A percentile compares a stretch with the other conserved stretches of the same genome.
Conservation (phyloP, 2,888 invertebrate genomes). For the Tuberolachnus salignus region DNA sequence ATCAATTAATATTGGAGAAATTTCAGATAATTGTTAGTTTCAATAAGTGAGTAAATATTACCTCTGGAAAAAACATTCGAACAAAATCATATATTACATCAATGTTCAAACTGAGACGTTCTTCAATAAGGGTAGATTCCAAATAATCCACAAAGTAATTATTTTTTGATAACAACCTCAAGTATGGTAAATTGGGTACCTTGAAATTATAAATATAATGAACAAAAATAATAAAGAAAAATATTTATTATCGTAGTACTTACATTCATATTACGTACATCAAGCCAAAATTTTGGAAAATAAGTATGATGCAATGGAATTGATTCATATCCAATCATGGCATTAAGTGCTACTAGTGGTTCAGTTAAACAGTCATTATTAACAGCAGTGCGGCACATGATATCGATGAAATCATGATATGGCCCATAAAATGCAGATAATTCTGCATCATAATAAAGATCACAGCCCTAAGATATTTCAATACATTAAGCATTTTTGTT, state of each 20-base stretch:
- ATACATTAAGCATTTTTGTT: neutral
- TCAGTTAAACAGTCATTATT: conserved; percentile 86
- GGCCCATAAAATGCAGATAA: conserved; percentile 81
- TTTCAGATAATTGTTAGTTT: neutral
- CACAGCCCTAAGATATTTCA: conserved; percentile 68
- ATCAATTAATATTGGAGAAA: neutral
- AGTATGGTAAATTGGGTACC: conserved; percentile 80
- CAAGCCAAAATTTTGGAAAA: conserved; percentile 91
- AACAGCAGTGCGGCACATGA: conserved; percentile 84
- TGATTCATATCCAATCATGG: conserved; percentile 88
- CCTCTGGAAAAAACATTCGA: conserved; percentile 88
- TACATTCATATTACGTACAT: conserved; percentile 78
- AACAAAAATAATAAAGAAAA: neutral
- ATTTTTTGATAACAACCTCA: conserved; percentile 80
- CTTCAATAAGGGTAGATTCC: conserved; percentile 86
- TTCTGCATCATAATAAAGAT: conserved; percentile 78
- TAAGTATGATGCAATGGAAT: conserved; percentile 85
- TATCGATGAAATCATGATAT: conserved; percentile 88
- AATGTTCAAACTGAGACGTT: conserved; percentile 83
- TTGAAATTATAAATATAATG: conserved; percentile 62
- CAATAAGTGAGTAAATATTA: conserved; percentile 61
- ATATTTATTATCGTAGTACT: conserved; percentile 58
- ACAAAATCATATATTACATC: conserved; percentile 86
- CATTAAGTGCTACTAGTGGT: conserved; percentile 82
- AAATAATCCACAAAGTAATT: conserved; percentile 87